Evolutionary conservation across 2,888 invertebrate genomes (phyloP).

Genomic region (Dilophus febrilis): DNA sequence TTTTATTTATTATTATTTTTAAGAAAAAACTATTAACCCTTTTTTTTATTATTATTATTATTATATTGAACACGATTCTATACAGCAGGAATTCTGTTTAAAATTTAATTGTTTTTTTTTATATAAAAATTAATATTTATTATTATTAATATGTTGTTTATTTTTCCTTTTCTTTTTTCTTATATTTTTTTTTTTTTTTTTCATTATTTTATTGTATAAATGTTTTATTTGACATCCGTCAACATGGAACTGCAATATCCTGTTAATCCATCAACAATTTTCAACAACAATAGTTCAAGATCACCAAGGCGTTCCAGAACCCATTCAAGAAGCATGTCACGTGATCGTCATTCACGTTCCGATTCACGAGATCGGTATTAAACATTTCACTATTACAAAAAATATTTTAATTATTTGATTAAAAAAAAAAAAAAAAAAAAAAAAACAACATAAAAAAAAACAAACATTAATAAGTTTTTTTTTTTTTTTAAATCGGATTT

Average conservation of each 20-base stretch:
- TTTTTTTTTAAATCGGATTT: too few relatives aligned
- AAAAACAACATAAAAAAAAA: too few relatives aligned
- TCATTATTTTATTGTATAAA: slow-evolving; percentile 16
- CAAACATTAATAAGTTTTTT: too few relatives aligned
- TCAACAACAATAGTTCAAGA: slow-evolving; percentile 29
- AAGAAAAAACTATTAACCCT: neutral
- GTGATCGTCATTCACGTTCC: slow-evolving; percentile 38
- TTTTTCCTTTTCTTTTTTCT: too few relatives aligned
- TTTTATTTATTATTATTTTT: slow-evolving; percentile 1
- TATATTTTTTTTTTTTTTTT: neutral
- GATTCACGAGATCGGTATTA: slow-evolving; percentile 40
- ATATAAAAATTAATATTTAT: neutral
- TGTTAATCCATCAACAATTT: too few relatives aligned
- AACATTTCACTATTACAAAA: slow-evolving; percentile 5
- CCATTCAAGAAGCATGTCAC: slow-evolving; percentile 36
- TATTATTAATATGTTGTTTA: too few relatives aligned
- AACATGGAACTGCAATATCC: too few relatives aligned
- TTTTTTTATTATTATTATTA: neutral
- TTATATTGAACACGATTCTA: neutral
- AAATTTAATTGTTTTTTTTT: too few relatives aligned
- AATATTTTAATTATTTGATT: too few relatives aligned
- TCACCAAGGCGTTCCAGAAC: slow-evolving; percentile 28
- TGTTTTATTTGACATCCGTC: too few relatives aligned
- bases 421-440: too few relatives aligned
- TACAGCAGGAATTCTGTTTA: neutral